Evolutionary conservation across 2,113 vertebrate species (phyloP), one percentile per base, ranked within the genome.

Genomic region (Sinocyclocheilus anshuiensis): DNA sequence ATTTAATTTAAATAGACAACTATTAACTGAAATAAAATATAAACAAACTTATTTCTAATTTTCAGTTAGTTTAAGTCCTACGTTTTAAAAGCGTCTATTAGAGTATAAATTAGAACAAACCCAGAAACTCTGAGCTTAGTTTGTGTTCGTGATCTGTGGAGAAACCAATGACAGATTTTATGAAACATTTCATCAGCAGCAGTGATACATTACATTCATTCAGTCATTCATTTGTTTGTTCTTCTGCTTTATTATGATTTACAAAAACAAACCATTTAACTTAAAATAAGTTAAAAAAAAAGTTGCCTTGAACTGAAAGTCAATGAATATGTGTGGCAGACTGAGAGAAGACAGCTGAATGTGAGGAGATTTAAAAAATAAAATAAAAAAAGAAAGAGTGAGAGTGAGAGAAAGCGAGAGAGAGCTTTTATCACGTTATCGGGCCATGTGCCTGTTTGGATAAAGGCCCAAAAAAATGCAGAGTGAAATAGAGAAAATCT

Each of bases 161-260:
- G 39, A 39, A 18, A 69, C 22, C n/a, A 65, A 24, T 61, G 71
- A 48, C 42, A n/a, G 39, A 22, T 53, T 59, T 50, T n/a, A 59
- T 55, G 7, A 84, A 50, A 61, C 5, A 45, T 50, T 57, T 86
- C 67, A 81, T 61, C 24, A 86, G 13, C 75, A 87, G 63, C 33
- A 84, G 71, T 22, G 65, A 39, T 76, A 61, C 39, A 74, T 87
- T 76, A 45, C 42, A 45, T 45, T 45, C 75, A 50, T 15, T 77
- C 74, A 72, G 87, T 45, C 39, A 7, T 39, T 65, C 26, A 53
- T 86, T 42, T 7, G 22, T 24, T 77, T 20, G 50, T 88, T 36
- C 65, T 89, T 89, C 75, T 84, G 90, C 80, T 95, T 94, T 94
- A 94, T 94, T 94, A 87, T 90, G 84, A 91, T 90, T 91, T 89